These are phyloP conservation scores for Apis cerana DNA, from an alignment of 1,140 invertebrate genomes.

Conservation along the genomic window DNA sequence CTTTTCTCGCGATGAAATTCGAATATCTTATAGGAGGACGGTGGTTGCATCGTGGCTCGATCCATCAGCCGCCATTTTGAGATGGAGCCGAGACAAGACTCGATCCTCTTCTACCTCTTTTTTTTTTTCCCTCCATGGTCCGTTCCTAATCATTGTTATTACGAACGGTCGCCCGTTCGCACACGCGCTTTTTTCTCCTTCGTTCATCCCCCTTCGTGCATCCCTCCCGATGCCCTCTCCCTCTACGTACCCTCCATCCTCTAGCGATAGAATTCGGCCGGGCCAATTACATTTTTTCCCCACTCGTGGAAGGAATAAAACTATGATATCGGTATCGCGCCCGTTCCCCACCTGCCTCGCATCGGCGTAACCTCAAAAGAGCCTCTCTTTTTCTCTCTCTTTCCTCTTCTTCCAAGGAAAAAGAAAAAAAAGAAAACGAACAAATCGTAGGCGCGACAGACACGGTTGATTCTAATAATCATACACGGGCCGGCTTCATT, in stretches of 20 bases:
- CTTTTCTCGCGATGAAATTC: neutral
- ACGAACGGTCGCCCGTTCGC: constrained; percentile 66
- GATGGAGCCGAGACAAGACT: constrained; percentile 43
- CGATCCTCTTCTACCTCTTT: constrained; percentile 31
- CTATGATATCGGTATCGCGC: constrained; percentile 58
- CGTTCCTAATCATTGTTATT: constrained; percentile 78
- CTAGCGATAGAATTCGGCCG: constrained; percentile 68
- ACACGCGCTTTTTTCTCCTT: constrained; percentile 61
- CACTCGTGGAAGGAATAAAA: constrained; percentile 65
- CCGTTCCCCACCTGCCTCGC: constrained; percentile 61
- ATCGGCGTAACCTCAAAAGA: constrained; percentile 48
- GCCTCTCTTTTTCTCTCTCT: neutral
- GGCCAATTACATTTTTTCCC: constrained; percentile 69
- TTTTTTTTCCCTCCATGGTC: constrained; percentile 50
- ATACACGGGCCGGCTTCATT: constrained; percentile 36
- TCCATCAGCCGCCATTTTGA: constrained; percentile 64
- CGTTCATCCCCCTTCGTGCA: constrained; percentile 52
- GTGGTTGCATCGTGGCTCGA: constrained; percentile 12
- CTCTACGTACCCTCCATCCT: neutral
- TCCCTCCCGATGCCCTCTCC: constrained; percentile 39
- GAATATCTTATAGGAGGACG: neutral
- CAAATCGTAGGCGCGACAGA: constrained; percentile 60
- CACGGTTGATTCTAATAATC: constrained; percentile 65
- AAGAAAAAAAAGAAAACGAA: constrained; percentile 4
- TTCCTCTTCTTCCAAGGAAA: too few species aligned